Conservation (phyloP, 2,113 vertebrate genomes). For the Prolemur simus region DNA sequence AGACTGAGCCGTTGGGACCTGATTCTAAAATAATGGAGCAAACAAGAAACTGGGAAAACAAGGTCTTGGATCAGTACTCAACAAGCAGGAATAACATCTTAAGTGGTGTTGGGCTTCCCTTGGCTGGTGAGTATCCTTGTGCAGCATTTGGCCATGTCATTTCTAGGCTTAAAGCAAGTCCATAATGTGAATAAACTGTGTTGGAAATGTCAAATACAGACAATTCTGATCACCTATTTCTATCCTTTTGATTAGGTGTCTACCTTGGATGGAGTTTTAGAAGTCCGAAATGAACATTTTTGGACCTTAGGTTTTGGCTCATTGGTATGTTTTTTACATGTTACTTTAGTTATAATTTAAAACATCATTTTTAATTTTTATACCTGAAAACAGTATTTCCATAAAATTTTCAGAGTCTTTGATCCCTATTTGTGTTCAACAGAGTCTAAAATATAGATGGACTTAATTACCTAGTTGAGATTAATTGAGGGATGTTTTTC, state of each 20-base stretch:
- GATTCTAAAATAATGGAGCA: neutral
- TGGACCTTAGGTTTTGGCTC: conserved; percentile 98
- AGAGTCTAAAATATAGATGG: neutral
- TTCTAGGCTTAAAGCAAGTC: neutral
- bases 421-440: conserved; percentile 8
- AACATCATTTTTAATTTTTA: conserved; percentile 9
- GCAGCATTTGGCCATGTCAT: neutral
- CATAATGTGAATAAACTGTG: neutral
- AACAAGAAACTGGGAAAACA: neutral
- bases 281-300: conserved; percentile 98
- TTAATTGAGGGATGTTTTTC: neutral
- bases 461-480: neutral
- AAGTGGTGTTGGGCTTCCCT: neutral
- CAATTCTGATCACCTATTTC: neutral
- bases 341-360: conserved; percentile 40
- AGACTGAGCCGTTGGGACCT: neutral
- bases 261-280: conserved; percentile 97
- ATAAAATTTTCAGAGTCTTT: conserved; percentile 1
- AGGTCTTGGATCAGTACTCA: neutral
- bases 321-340: conserved; percentile 88
- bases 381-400: neutral
- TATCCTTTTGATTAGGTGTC: conserved; percentile 89
- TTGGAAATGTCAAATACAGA: neutral
- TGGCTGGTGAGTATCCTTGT: neutral
- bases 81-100: neutral